Evolutionary conservation across 2,113 vertebrate genomes (phyloP), one percentile per base, ranked within the genome.

Genomic region (Microcebus lehilahytsara): DNA sequence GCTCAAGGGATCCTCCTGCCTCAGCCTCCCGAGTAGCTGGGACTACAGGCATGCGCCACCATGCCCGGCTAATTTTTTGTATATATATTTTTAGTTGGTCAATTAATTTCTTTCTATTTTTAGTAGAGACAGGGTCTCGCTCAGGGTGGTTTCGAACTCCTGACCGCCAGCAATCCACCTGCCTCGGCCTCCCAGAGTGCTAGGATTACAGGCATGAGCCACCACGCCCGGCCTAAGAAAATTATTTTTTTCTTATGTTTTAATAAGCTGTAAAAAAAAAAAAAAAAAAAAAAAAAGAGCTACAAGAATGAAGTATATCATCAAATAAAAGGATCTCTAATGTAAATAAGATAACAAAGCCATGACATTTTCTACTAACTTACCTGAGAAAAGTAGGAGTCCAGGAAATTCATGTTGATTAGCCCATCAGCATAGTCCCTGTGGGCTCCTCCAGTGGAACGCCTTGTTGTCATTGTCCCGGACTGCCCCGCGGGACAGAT

Each of bases 321-420:
- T 86, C 67, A 53, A 92, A 62, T 22, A 42, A 88, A 88, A 89
- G 81, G 66, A 60, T 51, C 37, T 84, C 30, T 69, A 56, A 46
- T 51, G 37, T 80, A n/a, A 78, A 37, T 19, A 64, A 49, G 62
- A 37, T 16, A 72, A 71, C 32, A 30, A 64, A 89, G n/a, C 12
- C 60, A 14, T 6, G 13, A 25, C 13, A 0, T 40, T 95, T 91
- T 53, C 49, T 2, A 66, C 14, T 8, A 25, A 46, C 46, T 95
- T 92, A 98, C 98, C 97, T 97, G 97, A 72, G 97, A 96, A 53
- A 98, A 98, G 92, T 98, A 98, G 93, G 97, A 92, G 6, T 97
- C 95, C n/a, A 98, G 78, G 84, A 98, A 98, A 62, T 30, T 95
- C 96, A 98, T 96, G 77, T 19, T 97, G 32, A 96, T 16, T 25